Evolutionary conservation across 2,888 invertebrate genomes (phyloP), one percentile per base, ranked within the genome.

Genomic region (Anoncus sp.): DNA sequence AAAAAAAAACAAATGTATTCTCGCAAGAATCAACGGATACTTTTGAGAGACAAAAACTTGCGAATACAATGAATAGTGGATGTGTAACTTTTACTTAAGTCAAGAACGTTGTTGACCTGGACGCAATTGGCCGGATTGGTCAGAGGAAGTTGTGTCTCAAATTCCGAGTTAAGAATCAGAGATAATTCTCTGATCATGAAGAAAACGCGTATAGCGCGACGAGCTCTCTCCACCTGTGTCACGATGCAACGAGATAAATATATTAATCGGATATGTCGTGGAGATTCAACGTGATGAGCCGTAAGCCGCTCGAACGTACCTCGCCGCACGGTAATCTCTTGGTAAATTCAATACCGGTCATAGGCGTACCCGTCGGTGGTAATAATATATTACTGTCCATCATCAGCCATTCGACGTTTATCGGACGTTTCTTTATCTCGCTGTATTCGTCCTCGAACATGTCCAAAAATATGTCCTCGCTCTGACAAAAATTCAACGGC

Each of bases 391-490:
- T 97, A 59, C 98, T 97, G 91, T 99, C 99, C 97, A 98, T 98
- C 92, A 98, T 97, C 81, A 99, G 91, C 94, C 97, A 98, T 90
- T 99, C 98, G 1, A 99, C 98, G 91, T 97, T 98, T 65, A 98
- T 90, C 1, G 95, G 95, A 18, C 95, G 93, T 89, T 97, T 97
- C 83, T 95, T 95, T 94, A 99, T 97, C 92, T 98, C 98, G 88
- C 96, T 96, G 91, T 97, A 98, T 87, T 99, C 99, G 91, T 99
- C 98, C 92, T 99, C 99, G 91, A 99, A 99, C 95, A 99, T 97
- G 90, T 99, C 99, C 74, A 99, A 92, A 92, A 99, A 99, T 86
- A 99, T 98, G 88, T 99, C 99, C 92, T 99, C 99, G 85, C 97
- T 97, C 94, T 94, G 87, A 12, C 80, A 91, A 14, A 80, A 90